These are phyloP conservation scores for Hirtodrosophila histrioides DNA, from an alignment of 2,888 invertebrate genomes.

Conservation along the genomic window DNA sequence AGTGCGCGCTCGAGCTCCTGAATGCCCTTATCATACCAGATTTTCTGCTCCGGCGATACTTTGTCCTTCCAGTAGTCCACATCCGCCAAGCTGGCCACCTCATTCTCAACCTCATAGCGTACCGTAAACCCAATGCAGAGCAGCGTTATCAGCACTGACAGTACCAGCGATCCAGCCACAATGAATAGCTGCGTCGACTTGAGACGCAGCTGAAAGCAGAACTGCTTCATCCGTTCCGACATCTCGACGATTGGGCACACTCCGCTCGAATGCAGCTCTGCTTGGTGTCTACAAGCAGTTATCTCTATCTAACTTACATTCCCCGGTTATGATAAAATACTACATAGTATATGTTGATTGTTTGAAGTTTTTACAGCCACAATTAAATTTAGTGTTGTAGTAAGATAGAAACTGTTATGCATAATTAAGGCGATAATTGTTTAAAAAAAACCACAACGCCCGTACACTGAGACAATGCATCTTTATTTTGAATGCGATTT, in stretches of 20 bases:
- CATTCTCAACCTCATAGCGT: constrained; percentile 76
- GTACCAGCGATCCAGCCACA: constrained; percentile 64
- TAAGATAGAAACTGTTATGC: constrained; percentile 65
- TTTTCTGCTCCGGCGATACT: constrained; percentile 65
- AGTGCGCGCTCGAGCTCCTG: constrained; percentile 86
- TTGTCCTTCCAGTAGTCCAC: constrained; percentile 71
- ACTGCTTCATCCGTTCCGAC: constrained; percentile 26
- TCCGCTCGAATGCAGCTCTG: background rate
- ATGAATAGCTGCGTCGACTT: constrained; percentile 74
- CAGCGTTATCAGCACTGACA: constrained; percentile 68
- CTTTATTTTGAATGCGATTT: background rate
- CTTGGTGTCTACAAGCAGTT: background rate
- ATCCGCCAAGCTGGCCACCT: constrained; percentile 66
- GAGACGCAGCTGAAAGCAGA: constrained; percentile 43
- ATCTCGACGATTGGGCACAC: constrained; percentile 29
- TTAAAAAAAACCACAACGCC: constrained; percentile 55
- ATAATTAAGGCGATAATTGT: constrained; percentile 72
- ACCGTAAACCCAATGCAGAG: constrained; percentile 74
- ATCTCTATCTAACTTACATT: constrained; percentile 23
- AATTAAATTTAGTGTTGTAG: constrained; percentile 58
- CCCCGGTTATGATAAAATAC: constrained; percentile 18
- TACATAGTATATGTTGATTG: constrained; percentile 1
- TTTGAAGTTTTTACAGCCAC: constrained; percentile 44
- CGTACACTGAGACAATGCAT: constrained; percentile 39
- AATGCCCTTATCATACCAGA: constrained; percentile 85